Conservation (phyloP, 64 coral and sea anemone genomes). For the Dendronephthya gigantea region DNA sequence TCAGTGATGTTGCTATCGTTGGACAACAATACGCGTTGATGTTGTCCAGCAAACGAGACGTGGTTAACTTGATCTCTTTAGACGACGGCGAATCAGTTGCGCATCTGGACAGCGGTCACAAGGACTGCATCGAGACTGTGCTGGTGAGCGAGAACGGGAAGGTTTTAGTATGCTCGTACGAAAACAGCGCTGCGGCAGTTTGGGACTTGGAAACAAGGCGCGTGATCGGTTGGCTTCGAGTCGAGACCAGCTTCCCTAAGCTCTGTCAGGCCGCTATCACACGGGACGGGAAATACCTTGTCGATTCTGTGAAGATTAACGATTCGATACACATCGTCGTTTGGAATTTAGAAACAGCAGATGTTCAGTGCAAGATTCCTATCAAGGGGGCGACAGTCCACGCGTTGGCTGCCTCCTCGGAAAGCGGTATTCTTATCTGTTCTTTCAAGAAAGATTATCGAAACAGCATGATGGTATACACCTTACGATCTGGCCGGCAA, state of each 20-base stretch:
- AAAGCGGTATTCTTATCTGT: not conserved
- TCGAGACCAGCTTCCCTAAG: conserved; percentile 59
- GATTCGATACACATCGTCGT: not conserved
- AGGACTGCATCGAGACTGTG: conserved; percentile 72
- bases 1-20: conserved; percentile 80
- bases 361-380: not conserved
- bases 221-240: conserved; percentile 41
- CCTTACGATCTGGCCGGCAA: conserved; percentile 53
- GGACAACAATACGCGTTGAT: conserved; percentile 67
- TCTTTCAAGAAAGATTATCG: not conserved
- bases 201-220: conserved; percentile 70
- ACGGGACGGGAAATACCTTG: conserved; percentile 67
- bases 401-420: not conserved
- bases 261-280: conserved; percentile 78
- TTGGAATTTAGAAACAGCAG: not conserved
- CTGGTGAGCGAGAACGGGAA: conserved; percentile 86
- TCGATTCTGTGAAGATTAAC: conserved; percentile 58
- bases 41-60: conserved; percentile 72
- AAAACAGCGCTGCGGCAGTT: conserved; percentile 61
- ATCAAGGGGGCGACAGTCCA: conserved; percentile 43
- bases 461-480: not conserved
- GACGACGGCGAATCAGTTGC: conserved; percentile 65
- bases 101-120: conserved; percentile 63
- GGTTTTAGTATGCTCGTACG: conserved; percentile 67
- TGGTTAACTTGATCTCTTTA: conserved; percentile 77